Evolutionary conservation across 2,797 vertebrate genomes (phyloP).

Genomic region (Parauchenoglanis ngamensis): DNA sequence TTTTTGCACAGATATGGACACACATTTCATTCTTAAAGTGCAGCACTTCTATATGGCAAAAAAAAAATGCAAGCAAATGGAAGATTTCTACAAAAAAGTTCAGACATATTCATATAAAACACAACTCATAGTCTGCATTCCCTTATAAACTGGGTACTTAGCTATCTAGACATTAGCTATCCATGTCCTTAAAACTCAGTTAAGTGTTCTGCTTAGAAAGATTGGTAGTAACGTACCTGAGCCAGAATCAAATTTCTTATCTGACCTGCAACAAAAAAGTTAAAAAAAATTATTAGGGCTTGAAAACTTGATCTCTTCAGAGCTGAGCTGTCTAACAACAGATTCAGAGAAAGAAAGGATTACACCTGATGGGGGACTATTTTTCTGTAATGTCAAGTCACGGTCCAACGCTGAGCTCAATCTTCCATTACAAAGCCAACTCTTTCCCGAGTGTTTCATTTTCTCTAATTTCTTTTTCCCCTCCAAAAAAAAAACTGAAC

Average conservation of each 20-base stretch:
- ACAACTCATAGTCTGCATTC: not conserved
- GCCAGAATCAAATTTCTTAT: slow-evolving; percentile 93
- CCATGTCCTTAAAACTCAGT: not conserved
- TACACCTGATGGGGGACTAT: slow-evolving; percentile 20
- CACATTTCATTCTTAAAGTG: not conserved
- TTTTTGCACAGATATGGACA: not conserved
- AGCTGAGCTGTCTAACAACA: slow-evolving; percentile 7
- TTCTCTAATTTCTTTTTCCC: slow-evolving; percentile 30
- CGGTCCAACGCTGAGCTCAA: slow-evolving; percentile 22
- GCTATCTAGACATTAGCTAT: not conserved
- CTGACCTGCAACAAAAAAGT: slow-evolving; percentile 81
- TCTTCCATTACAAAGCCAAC: slow-evolving; percentile 33
- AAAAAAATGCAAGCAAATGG: not conserved
- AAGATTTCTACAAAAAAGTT: not conserved
- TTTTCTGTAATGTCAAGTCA: slow-evolving; percentile 25
- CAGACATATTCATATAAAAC: not conserved
- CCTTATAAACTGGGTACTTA: not conserved
- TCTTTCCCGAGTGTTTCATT: slow-evolving; percentile 46
- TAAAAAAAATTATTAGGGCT: not conserved
- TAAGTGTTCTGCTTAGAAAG: not conserved
- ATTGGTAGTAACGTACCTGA: slow-evolving; percentile 82
- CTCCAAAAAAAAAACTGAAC: slow-evolving; percentile 58
- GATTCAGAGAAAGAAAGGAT: slow-evolving; percentile 12
- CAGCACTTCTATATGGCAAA: not conserved
- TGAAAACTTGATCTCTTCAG: not conserved